Base-by-base conservation (phyloP, 2,113 vertebrate species). In the Mus musculus region DNA sequence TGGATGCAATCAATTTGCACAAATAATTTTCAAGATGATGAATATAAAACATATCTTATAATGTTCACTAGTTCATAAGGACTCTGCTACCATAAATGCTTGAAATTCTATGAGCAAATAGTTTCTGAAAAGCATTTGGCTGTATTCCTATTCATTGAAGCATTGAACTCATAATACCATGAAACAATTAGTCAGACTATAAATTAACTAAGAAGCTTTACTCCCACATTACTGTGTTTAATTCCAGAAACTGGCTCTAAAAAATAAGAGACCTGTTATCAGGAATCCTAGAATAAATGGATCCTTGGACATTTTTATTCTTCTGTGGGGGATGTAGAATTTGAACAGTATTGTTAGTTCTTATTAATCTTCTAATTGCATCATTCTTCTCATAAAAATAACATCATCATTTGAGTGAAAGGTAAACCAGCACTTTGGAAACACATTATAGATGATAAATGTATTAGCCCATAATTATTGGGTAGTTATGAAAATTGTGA, bases 131-230 rank as follows among this genome's bases (percentile, higher is more conserved):
- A 97, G 26, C 88, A 92, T 90, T 97, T 98, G 89, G 26, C 88
- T 97, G 24, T 95, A 73, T 96, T 98, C 59, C 92, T 97, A 33
- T 95, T 97, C 72, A 33, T 89, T 56, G 86, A 97, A 98, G 97
- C 5, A 73, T 24, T 98, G 82, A 97, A 95, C 81, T 97, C 93
- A 96, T 96, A 95, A 97, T 76, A 88, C 82, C 65, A 65, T 96
- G 82, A 97, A 98, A 94, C 91, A 98, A 96, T 97, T 97, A 97
- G 92, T 94, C 93, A 95, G 84, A 90, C 54, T 96, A 97, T 7
- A 77, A 98, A 97, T 98, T 96, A 97, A 96, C 46, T 77, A 97
- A 97, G 86, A 93, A 93, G 72, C 10, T 96, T 98, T 96, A 85
- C 54, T 91, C 69, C 36, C 85, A 88, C n/a, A 49, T 97, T 97